phyloP scores from a whole-genome alignment of 2,113 vertebrate genomes.

The Solea senegalensis region DNA sequence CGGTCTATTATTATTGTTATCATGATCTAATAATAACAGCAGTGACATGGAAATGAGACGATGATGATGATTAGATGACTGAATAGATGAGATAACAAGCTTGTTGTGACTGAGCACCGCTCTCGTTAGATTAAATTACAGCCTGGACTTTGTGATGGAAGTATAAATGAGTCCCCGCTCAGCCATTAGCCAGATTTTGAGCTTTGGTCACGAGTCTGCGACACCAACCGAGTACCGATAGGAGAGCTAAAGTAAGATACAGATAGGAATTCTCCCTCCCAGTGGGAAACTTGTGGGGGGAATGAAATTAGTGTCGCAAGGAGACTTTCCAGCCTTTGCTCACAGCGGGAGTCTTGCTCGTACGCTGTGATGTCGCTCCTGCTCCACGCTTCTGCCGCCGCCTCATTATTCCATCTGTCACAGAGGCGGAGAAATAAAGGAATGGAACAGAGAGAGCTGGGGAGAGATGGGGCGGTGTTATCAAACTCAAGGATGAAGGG shows the following conservation, averaged over 20 bases:
- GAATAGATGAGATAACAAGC: neutral
- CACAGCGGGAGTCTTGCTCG: conserved; percentile 7
- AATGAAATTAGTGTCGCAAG: conserved; percentile 27
- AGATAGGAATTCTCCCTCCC: conserved; percentile 7
- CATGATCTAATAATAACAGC: neutral
- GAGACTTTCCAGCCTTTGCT: conserved; percentile 23
- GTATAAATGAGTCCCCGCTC: conserved; percentile 35
- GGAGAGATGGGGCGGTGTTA: conserved; percentile 5
- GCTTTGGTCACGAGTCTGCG: conserved; percentile 30
- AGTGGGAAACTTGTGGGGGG: conserved; percentile 15
- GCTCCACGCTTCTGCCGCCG: conserved; percentile 8
- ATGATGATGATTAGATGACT: neutral
- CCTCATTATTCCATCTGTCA: conserved; percentile 48
- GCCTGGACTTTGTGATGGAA: conserved; percentile 17
- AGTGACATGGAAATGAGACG: neutral
- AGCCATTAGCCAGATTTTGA: conserved; percentile 17
- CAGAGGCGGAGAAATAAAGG: conserved; percentile 24
- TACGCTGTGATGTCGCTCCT: conserved; percentile 15
- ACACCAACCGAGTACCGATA: conserved; percentile 34
- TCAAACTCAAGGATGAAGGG: conserved; percentile 47
- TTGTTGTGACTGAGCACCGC: too few species aligned
- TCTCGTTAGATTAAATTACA: conserved; percentile 31
- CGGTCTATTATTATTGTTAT: neutral
- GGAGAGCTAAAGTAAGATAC: conserved; percentile 14
- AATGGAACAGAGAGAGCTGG: neutral